Evolutionary conservation across 2,113 vertebrate species (phyloP).

Genomic region (Xiphorhynchus elegans): DNA sequence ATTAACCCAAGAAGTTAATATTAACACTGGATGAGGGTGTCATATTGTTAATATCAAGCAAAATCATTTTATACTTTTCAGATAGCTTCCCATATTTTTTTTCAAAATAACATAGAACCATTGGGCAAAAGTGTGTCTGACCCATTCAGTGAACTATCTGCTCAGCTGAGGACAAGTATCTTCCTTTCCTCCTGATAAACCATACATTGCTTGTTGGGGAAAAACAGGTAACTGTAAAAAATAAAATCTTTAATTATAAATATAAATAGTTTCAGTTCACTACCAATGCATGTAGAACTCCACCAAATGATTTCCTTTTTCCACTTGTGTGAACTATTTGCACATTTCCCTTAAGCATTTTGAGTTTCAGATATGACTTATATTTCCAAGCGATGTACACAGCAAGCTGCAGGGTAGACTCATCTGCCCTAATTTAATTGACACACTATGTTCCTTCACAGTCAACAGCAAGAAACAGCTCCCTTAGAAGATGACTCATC

Average conservation of each 20-base stretch:
- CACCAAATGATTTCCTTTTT: not conserved
- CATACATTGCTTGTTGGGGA: not conserved
- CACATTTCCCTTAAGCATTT: not conserved
- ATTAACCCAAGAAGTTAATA: not conserved
- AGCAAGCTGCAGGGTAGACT: not conserved
- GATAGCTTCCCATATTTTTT: not conserved
- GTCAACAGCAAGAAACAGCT: constrained; percentile 5
- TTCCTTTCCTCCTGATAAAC: not conserved
- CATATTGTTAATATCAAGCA: not conserved
- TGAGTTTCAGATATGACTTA: not conserved
- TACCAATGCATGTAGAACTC: not conserved
- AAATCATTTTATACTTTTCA: not conserved
- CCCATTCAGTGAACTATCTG: not conserved
- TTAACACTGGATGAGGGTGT: not conserved
- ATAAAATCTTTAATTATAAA: not conserved
- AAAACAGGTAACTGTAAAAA: not conserved
- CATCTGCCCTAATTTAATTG: constrained; percentile 38
- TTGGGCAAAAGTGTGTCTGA: not conserved
- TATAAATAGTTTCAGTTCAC: not conserved
- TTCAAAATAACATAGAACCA: not conserved
- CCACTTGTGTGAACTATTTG: not conserved
- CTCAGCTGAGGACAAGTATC: not conserved
- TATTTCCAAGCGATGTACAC: not conserved
- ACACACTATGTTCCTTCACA: constrained; percentile 17
- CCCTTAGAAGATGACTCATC: constrained; percentile 47